phyloP scores from a whole-genome alignment of 2,888 invertebrate species.

The Agrilus mali region DNA sequence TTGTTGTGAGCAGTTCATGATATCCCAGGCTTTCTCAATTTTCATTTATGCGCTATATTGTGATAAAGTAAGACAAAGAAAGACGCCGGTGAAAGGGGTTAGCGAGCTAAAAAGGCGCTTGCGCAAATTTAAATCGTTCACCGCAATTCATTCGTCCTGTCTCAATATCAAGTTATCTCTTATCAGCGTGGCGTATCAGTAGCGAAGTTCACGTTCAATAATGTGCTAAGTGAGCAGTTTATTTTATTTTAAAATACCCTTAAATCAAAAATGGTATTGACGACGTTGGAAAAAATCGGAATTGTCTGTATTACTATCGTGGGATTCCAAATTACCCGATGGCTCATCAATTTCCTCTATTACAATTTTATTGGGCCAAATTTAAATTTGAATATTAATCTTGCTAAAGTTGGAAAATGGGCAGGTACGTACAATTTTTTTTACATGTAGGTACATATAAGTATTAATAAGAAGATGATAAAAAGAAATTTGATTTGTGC shows the following conservation, averaged over 20 bases:
- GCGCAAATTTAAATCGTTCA: too few relatives aligned
- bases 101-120: not conserved
- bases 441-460: too few relatives aligned
- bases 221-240: too few relatives aligned
- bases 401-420: conserved; percentile 63
- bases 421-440: conserved; percentile 49
- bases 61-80: too few relatives aligned
- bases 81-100: conserved; percentile 6
- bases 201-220: too few relatives aligned
- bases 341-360: conserved; percentile 34
- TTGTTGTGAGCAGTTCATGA: too few relatives aligned
- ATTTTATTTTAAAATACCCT: not conserved
- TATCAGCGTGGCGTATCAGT: too few relatives aligned
- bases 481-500: not conserved
- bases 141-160: too few relatives aligned
- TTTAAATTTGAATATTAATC: conserved; percentile 41
- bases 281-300: conserved; percentile 37
- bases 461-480: not conserved
- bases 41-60: too few relatives aligned
- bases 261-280: conserved; percentile 18
- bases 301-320: conserved; percentile 33
- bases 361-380: conserved; percentile 38
- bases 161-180: too few relatives aligned
- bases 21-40: too few relatives aligned
- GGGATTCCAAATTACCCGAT: conserved; percentile 37